Conservation (phyloP, 2,113 vertebrate species). For the Daubentonia madagascariensis region DNA sequence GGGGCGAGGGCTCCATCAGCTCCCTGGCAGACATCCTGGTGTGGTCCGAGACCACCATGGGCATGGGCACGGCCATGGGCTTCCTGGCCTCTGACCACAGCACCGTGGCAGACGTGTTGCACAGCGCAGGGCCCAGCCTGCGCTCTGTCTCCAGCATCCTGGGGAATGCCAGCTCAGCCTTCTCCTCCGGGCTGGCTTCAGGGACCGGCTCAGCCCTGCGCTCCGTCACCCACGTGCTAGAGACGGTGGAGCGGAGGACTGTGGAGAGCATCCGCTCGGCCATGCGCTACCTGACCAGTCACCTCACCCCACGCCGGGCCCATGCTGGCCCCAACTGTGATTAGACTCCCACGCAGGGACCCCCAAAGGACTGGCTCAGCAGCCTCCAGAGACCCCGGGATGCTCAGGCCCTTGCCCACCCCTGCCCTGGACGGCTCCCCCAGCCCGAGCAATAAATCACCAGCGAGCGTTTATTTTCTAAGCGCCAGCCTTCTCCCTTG, state of each 20-base stretch:
- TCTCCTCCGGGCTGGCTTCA: background rate
- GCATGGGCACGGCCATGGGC: background rate
- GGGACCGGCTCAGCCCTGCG: background rate
- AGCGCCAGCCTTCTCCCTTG: background rate
- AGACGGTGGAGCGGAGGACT: background rate
- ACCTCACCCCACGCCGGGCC: background rate
- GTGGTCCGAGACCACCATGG: slow-evolving; percentile 32
- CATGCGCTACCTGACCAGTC: background rate
- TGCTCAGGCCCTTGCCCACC: rapidly evolving
- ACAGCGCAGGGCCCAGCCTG: background rate
- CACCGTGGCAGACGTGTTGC: background rate
- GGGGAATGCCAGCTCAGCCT: background rate
- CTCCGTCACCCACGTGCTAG: background rate
- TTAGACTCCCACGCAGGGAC: background rate
- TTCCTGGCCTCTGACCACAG: background rate
- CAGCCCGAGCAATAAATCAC: slow-evolving; percentile 49
- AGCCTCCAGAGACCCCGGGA: rapidly evolving
- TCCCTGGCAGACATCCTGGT: slow-evolving; percentile 55
- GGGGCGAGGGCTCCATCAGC: slow-evolving; percentile 45
- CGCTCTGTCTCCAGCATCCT: slow-evolving; percentile 1
- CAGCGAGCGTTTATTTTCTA: slow-evolving; percentile 57
- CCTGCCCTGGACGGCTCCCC: background rate
- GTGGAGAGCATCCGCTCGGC: background rate
- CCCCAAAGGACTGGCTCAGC: rapidly evolving
- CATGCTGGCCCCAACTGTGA: rapidly evolving